Evolutionary conservation across 2,113 vertebrate genomes (phyloP), one percentile per base, ranked within the genome.

Genomic region (Cardinalis cardinalis): DNA sequence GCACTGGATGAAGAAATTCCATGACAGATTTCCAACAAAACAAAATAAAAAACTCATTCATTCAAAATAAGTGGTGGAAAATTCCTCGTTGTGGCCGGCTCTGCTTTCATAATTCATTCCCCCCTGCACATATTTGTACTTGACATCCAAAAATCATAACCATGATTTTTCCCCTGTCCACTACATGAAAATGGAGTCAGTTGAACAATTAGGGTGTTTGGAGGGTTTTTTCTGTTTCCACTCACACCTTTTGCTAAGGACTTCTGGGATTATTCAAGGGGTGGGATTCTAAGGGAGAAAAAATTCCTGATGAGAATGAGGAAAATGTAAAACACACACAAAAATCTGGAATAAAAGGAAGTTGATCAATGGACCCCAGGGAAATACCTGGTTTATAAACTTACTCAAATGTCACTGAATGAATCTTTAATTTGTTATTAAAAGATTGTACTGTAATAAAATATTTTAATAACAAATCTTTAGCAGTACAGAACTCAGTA

Each of bases 21-120:
- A 29, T 85, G 78, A 89, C 59, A 89, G 55, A 72, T 89, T 96
- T 92, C 88, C 71, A 94, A 75, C 46, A 66, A 77, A 90, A 84
- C 58, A 66, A 80, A 79, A 56, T 20, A 61, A 73, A 65, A 81
- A 83, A 84, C 63, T 64, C 7, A 32, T 91, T 91, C 48, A 85
- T 85, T 94, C 21, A 68, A 92, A 87, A 75, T 49, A 49, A 91
- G 31, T 1, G 31, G 25, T 87, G 88, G 93, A 92, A 92, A 94
- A 88, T 89, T 91, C 90, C 85, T 72, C 1, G 0, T 40, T 66
- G 63, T 65, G 68, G 34, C 31, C 29, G 29, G 53, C 38, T 74
- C 74, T 81, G 77, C 43, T 82, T 60, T 65, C 44, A 66, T 49
- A 68, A n/a, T 41, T 2, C 1, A 34, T 84, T 52, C 24, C 28